Percentiles rank a stretch among this genome's conserved stretches.
These are phyloP conservation scores for Naso thynnoides DNA, from an alignment of 2,797 vertebrate genomes.

Conservation along the genomic window DNA sequence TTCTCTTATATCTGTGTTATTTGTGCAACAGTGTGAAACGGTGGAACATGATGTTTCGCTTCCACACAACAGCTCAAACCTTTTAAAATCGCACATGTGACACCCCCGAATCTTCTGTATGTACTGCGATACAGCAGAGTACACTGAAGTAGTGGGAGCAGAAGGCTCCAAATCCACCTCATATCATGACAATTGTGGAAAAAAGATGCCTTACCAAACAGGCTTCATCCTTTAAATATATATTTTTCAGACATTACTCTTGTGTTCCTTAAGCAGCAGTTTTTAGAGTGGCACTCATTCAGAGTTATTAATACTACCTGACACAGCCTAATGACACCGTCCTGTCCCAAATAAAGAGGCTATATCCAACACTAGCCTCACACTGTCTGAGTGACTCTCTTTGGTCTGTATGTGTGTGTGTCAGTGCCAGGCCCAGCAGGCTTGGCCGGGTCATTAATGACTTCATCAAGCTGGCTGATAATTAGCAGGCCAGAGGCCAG, in stretches of 20 bases:
- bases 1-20: neutral
- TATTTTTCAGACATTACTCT: neutral
- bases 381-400: constrained; percentile 25
- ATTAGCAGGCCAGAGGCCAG: constrained; percentile 73
- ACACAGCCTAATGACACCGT: constrained; percentile 60
- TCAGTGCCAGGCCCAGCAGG: constrained; percentile 66
- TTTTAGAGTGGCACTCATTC: constrained; percentile 60
- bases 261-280: constrained; percentile 28
- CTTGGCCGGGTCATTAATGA: constrained; percentile 72
- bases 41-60: constrained; percentile 23
- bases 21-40: constrained; percentile 16
- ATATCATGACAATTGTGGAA: neutral
- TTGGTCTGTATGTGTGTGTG: constrained; percentile 28
- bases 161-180: neutral
- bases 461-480: constrained; percentile 79
- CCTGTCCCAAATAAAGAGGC: constrained; percentile 60
- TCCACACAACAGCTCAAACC: constrained; percentile 6
- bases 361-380: constrained; percentile 32
- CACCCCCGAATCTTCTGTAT: neutral
- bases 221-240: neutral
- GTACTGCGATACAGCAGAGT: constrained; percentile 2
- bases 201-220: neutral
- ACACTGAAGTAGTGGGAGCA: neutral
- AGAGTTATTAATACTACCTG: constrained; percentile 68
- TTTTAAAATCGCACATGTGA: constrained; percentile 12